Base-by-base conservation (phyloP, 1,140 invertebrate genomes). In the Drosophila bifasciata region DNA sequence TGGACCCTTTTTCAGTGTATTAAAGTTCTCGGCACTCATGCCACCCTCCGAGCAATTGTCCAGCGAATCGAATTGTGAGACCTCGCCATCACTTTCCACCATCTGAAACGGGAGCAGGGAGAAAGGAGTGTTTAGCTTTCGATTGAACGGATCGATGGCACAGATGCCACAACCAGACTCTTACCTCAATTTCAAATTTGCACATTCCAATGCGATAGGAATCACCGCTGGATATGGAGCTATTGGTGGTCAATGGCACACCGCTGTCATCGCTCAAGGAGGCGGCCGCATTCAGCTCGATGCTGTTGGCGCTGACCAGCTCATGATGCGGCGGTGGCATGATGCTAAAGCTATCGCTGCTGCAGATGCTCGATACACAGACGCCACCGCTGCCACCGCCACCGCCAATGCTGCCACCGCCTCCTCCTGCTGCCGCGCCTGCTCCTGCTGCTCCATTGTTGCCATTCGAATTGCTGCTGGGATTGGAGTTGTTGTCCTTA, bases 21-120 rank as follows among this genome's bases (percentile, higher is more conserved):
- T 96, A 84, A 96, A 96, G 88, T 96, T 95, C 91, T 96, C 95
- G 23, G 94, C 94, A 76, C 95, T 95, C 93, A 96, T 96, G 1
- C 94, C 92, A 28, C 93, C 92, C 76, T 94, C 94, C 5, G 94
- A 94, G 88, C 94, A 94, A 57, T 93, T 93, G 92, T 94, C 94
- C 71, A 95, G 92, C 17, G 94, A 95, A 89, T 95, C 94, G 74
- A 93, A 92, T 89, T 94, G 94, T 5, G 94, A 94, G 19, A 95
- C 94, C 71, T 95, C 94, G 79, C 94, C 94, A 75, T 95, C 94
- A 79, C 94, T 95, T 78, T 95, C 94, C 88, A 94, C 92, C 90
- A 94, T 93, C 94, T 94, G 56, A 75, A 71, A 86, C 5, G n/a
- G 17, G 36, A 17, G 39, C 16, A 25, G 25, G 17, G 4, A 28